Evolutionary conservation across 2,888 invertebrate species (phyloP).

Genomic region (Heteropelma amictum): DNA sequence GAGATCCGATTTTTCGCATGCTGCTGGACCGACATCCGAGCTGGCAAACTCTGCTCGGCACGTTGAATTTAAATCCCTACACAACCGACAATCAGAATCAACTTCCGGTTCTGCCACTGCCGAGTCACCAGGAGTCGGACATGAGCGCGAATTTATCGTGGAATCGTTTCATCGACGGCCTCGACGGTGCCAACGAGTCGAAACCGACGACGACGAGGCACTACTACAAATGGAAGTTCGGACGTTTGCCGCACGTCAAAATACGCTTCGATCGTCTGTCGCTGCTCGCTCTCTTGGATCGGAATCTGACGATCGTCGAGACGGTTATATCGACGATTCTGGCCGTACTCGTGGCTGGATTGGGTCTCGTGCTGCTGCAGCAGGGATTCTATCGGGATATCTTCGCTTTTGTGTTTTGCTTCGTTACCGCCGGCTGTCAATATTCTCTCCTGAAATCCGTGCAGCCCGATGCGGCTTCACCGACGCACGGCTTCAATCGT

Average conservation of each 20-base stretch:
- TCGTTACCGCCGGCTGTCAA: constrained; percentile 98
- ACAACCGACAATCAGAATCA: constrained; percentile 62
- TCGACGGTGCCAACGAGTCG: constrained; percentile 80
- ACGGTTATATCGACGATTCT: constrained; percentile 89
- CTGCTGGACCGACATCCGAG: constrained; percentile 72
- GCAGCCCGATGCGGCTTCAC: constrained; percentile 99
- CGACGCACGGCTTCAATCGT: constrained; percentile 98
- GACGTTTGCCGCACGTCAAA: constrained; percentile 82
- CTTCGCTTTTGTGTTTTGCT: constrained; percentile 95
- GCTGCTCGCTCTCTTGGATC: constrained; percentile 94
- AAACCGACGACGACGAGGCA: constrained; percentile 79
- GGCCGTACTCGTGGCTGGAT: constrained; percentile 90
- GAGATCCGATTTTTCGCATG: constrained; percentile 69
- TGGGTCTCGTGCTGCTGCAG: constrained; percentile 91
- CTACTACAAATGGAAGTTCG: constrained; percentile 88
- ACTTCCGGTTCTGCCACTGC: constrained; percentile 75
- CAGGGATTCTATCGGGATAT: constrained; percentile 94
- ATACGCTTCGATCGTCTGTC: constrained; percentile 95
- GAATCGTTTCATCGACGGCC: constrained; percentile 81
- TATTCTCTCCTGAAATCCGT: constrained; percentile 98
- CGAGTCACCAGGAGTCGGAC: constrained; percentile 81
- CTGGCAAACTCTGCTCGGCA: constrained; percentile 69
- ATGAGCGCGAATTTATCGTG: constrained; percentile 80
- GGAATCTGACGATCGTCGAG: constrained; percentile 91
- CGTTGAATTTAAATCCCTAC: constrained; percentile 64